A percentile compares a stretch with the other conserved stretches of the same genome.
Evolutionary conservation across 2,888 invertebrate species (phyloP).

Genomic region (Zootermopsis nevadensis): DNA sequence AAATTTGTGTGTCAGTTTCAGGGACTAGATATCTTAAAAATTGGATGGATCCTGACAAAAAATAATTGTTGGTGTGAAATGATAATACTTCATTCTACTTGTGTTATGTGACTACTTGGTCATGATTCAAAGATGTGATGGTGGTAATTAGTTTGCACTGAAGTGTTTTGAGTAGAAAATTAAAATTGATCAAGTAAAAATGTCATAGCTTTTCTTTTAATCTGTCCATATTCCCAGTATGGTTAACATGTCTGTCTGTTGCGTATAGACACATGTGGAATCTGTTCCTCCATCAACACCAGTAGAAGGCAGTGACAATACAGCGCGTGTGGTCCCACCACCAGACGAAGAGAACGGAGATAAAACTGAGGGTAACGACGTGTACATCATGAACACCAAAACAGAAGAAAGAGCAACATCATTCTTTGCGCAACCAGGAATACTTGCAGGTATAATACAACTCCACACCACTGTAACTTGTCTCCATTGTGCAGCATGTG

Average conservation of each 20-base stretch:
- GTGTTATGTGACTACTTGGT: no score
- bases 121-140: no score
- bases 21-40: no score
- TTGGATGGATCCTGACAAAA: no score
- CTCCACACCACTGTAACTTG: background rate
- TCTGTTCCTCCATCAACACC: conserved; percentile 22
- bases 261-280: conserved; percentile 4
- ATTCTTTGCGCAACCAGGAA: conserved; percentile 95
- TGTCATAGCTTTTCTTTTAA: no score
- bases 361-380: conserved; percentile 34
- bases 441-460: conserved; percentile 80
- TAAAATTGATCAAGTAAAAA: no score
- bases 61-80: no score
- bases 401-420: conserved; percentile 87
- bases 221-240: no score
- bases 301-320: background rate
- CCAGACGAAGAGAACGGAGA: conserved; percentile 20
- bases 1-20: no score
- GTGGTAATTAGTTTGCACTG: no score
- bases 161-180: no score
- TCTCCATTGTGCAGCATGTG: background rate
- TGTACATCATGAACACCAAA: conserved; percentile 72
- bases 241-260: background rate
- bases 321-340: background rate
- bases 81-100: no score